Evolutionary conservation across 2,797 vertebrate genomes (phyloP).

Genomic region (Clarias laeviceps): DNA sequence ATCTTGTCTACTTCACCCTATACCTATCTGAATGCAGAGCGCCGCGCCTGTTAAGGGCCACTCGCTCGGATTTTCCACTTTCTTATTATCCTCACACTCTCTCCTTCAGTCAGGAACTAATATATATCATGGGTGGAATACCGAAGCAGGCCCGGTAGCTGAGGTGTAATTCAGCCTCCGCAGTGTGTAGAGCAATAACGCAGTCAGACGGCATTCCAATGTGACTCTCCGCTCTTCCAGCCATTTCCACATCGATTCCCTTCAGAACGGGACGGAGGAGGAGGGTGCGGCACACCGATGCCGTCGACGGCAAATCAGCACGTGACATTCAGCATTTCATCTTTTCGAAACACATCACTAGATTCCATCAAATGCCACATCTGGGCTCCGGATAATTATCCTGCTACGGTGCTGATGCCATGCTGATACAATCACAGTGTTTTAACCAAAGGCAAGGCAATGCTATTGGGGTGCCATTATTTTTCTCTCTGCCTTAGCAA

Average conservation of each 20-base stretch:
- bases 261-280: conserved; percentile 9
- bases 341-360: not conserved
- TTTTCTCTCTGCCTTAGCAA: not conserved
- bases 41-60: conserved; percentile 48
- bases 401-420: too few species aligned
- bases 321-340: not conserved
- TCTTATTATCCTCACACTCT: conserved; percentile 52
- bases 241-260: conserved; percentile 31
- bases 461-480: not conserved
- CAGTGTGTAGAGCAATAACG: conserved; percentile 21
- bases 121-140: conserved; percentile 54
- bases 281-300: not conserved
- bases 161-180: conserved; percentile 30
- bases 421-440: not conserved
- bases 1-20: not conserved
- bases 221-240: conserved; percentile 34
- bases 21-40: conserved; percentile 48
- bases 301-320: not conserved
- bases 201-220: conserved; percentile 28
- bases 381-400: not conserved
- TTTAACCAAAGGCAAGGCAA: not conserved
- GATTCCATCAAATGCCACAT: not conserved
- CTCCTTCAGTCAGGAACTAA: conserved; percentile 48
- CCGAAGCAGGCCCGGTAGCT: conserved; percentile 38
- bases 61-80: conserved; percentile 56